These are phyloP conservation scores for Jacana jacana DNA, from an alignment of 2,113 vertebrate genomes.

Conservation along the genomic window DNA sequence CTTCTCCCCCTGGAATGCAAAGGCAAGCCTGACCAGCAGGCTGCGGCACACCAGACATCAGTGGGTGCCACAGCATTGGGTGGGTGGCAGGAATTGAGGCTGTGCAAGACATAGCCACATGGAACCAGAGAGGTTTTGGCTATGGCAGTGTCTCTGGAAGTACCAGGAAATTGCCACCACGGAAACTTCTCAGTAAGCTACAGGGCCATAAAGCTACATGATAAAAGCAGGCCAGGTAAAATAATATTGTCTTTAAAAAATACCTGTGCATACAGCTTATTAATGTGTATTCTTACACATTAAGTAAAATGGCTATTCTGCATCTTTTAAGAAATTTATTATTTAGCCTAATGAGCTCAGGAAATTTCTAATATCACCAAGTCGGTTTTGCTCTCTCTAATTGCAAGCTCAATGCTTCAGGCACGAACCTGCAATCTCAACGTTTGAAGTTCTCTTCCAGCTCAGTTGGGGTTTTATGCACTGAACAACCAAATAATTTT, in stretches of 20 bases:
- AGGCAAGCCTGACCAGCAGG: background rate
- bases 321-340: background rate
- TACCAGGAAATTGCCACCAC: background rate
- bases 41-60: accelerated
- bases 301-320: background rate
- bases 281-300: background rate
- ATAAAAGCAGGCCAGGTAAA: background rate
- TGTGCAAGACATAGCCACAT: accelerated
- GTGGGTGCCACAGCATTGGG: accelerated
- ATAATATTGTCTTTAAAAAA: accelerated
- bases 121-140: background rate
- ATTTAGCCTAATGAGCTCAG: background rate
- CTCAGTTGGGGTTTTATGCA: background rate
- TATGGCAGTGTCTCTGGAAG: background rate
- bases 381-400: background rate
- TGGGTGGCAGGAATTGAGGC: background rate
- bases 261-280: too few relatives aligned
- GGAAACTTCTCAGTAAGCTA: background rate
- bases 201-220: background rate
- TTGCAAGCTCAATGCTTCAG: accelerated
- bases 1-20: accelerated
- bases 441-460: background rate
- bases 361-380: background rate
- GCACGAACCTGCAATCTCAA: accelerated
- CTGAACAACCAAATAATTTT: background rate